These are phyloP conservation scores for Leptinotarsa tumamoca DNA, from an alignment of 2,888 invertebrate species.

Conservation along the genomic window DNA sequence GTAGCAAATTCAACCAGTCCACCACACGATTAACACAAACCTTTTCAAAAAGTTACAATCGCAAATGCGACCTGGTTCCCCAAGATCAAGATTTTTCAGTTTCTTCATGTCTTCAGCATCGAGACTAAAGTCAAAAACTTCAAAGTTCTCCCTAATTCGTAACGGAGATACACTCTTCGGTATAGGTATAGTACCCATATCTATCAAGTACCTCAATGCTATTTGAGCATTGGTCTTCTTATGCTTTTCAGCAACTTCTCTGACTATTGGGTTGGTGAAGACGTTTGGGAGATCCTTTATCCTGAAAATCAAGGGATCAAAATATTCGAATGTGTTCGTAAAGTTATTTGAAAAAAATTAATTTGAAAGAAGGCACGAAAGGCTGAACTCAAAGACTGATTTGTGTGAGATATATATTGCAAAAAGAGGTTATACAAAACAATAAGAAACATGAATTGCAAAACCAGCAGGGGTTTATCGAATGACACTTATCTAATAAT, in stretches of 20 bases:
- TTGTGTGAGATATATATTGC: no score
- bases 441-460: no score
- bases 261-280: conserved; percentile 60
- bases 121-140: conserved; percentile 79
- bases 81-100: conserved; percentile 72
- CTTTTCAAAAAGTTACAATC: conserved; percentile 75
- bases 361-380: no score
- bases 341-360: no score
- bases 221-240: conserved; percentile 80
- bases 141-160: conserved; percentile 80
- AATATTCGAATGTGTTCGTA: no score
- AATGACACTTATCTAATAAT: no score
- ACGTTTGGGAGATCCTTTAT: conserved; percentile 1
- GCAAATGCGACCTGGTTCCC: conserved; percentile 75
- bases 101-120: conserved; percentile 72
- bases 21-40: conserved; percentile 65
- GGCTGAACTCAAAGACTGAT: no score
- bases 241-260: conserved; percentile 68
- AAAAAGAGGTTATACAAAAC: no score
- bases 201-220: conserved; percentile 78
- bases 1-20: no score
- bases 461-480: no score
- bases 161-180: conserved; percentile 83
- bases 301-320: conserved; percentile 7
- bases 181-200: conserved; percentile 79